phyloP scores from a whole-genome alignment of 2,888 invertebrate genomes.

The Bombylius discolor region DNA sequence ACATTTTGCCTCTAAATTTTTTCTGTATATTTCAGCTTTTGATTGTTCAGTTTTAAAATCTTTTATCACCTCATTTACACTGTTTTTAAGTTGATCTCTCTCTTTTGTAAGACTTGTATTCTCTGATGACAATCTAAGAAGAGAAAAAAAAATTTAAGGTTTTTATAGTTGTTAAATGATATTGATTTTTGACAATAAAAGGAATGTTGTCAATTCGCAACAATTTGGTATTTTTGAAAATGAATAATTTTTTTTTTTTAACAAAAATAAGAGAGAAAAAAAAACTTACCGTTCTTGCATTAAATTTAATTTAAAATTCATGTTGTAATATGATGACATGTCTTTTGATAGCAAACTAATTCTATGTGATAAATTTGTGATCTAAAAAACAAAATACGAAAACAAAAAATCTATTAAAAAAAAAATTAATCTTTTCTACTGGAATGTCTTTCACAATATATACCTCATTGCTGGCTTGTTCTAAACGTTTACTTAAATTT shows the following conservation, averaged over 20 bases:
- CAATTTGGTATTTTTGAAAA: too few relatives aligned
- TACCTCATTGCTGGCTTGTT: constrained; percentile 27
- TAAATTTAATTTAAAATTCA: constrained; percentile 32
- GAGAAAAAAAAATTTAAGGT: background rate
- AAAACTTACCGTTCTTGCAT: constrained; percentile 27
- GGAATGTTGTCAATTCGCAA: too few relatives aligned
- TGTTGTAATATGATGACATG: constrained; percentile 27
- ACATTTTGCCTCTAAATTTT: constrained; percentile 25
- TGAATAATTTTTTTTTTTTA: background rate
- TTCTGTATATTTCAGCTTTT: constrained; percentile 6
- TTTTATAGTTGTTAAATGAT: background rate
- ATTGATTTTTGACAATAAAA: too few relatives aligned
- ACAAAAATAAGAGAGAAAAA: background rate
- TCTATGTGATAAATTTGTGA: constrained; percentile 26
- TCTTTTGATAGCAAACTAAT: constrained; percentile 29
- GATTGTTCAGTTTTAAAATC: constrained; percentile 23
- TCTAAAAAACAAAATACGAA: too few relatives aligned
- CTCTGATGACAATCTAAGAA: constrained; percentile 25
- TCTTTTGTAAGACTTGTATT: constrained; percentile 29
- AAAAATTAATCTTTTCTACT: background rate
- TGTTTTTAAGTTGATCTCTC: constrained; percentile 26
- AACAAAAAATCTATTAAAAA: background rate
- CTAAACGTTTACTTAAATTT: constrained; percentile 25
- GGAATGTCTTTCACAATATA: background rate
- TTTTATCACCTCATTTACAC: constrained; percentile 27